phyloP scores from a whole-genome alignment of 2,113 vertebrate genomes.

The Danionella cerebrum region DNA sequence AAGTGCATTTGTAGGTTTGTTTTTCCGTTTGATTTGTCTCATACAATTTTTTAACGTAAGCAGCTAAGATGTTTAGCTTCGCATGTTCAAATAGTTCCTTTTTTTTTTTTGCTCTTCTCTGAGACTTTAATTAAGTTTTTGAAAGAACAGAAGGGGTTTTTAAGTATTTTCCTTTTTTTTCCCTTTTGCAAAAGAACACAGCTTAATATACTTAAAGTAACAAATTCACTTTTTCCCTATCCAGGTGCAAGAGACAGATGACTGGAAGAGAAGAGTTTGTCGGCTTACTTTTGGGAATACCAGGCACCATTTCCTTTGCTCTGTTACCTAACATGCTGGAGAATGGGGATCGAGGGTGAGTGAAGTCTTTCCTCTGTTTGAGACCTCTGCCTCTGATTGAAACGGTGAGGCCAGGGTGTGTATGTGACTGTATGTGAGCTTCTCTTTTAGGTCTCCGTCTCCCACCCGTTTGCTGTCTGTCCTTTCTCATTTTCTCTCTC shows the following conservation, averaged over 20 bases:
- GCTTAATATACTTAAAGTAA: constrained; percentile 24
- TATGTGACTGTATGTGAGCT: background rate
- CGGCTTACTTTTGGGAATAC: constrained; percentile 29
- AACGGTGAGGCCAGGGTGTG: constrained; percentile 39
- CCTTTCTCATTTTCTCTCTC: constrained; percentile 18
- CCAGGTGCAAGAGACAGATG: constrained; percentile 30
- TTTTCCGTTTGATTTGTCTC: constrained; percentile 23
- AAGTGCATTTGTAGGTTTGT: constrained; percentile 41
- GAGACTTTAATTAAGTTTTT: constrained; percentile 28
- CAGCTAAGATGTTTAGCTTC: constrained; percentile 13
- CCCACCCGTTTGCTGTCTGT: constrained; percentile 26
- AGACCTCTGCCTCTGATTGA: constrained; percentile 37
- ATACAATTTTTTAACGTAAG: constrained; percentile 30
- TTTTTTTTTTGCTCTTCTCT: constrained; percentile 9
- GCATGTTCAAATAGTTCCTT: constrained; percentile 12
- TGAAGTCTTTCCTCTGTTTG: constrained; percentile 39
- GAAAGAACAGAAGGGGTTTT: background rate
- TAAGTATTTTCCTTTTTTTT: background rate
- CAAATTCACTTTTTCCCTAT: background rate
- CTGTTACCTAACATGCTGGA: constrained; percentile 32
- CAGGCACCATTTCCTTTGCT: constrained; percentile 31
- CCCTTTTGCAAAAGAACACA: constrained; percentile 24
- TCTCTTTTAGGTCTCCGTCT: constrained; percentile 15
- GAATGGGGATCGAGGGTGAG: constrained; percentile 50
- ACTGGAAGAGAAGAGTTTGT: constrained; percentile 20